Base-by-base conservation (phyloP, 1,140 invertebrate species). In the Ostrea edulis region DNA sequence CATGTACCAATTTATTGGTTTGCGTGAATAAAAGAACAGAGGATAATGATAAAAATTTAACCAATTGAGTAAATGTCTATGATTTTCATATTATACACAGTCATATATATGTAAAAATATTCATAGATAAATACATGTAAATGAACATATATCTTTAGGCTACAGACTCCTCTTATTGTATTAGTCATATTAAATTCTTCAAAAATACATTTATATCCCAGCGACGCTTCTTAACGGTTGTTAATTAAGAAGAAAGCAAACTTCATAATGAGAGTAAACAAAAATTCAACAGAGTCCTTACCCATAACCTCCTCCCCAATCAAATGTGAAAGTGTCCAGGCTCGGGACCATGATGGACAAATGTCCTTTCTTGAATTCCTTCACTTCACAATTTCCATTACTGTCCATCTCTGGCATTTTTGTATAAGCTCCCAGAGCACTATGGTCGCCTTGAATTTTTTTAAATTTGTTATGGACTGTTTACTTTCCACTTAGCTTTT, bases 401-500 rank as follows among this genome's bases (percentile, higher is more conserved):
- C 8, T 12, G 68, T 71, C 68, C 68, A 71, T 71, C 29, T 35
- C 68, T 14, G 29, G 29, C 68, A 71, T 71, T 35, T 11, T 71
- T 35, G 9, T 71, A 71, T n/a, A 71, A 35, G 7, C 22, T 35
- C 68, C 22, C 0, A 7, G 8, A 71, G 25, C 11, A 1, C 68
- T 7, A 14, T 62, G 58, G 68, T 12, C 68, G 3, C n/a, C 68
- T 35, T 35, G 22, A 25, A n/a, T 35, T 35, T 71, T 71, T 68
- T 22, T 11, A 71, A 35, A 71, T 71, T 35, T 71, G 68, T 71
- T 71, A 14, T 35, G 68, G 68, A 71, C 68, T 71, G 68, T 71
- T 71, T 71, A 35, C 68, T 71, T 71, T 71, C 68, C 68, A 71
- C 68, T 71, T 71, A 25, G 22, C 68, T 71, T 71, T 71, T 35